Conservation (phyloP, 2,113 vertebrate genomes). For the Anoplopoma fimbria region DNA sequence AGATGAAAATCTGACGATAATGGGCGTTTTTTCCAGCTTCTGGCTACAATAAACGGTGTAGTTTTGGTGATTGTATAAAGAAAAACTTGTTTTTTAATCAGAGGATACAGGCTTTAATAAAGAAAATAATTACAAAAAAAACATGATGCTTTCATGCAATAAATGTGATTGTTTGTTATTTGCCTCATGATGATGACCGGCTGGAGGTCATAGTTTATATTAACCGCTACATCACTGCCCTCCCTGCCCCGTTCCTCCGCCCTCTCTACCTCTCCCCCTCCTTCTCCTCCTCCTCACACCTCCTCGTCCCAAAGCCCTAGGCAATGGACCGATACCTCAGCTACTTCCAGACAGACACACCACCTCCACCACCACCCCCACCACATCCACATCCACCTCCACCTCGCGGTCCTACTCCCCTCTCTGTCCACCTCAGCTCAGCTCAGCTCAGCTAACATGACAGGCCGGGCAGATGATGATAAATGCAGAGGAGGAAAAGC, state of each 20-base stretch:
- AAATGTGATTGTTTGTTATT: constrained; percentile 36
- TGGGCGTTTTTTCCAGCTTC: background rate
- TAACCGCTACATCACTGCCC: constrained; percentile 37
- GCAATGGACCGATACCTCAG: constrained; percentile 36
- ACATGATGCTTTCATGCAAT: background rate
- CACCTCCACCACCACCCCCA: background rate
- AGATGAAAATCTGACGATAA: background rate
- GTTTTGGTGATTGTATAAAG: background rate
- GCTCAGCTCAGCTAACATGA: constrained; percentile 76
- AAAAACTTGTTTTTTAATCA: background rate
- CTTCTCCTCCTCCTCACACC: background rate
- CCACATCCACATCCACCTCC: constrained; percentile 18
- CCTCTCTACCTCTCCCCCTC: background rate
- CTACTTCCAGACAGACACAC: constrained; percentile 43
- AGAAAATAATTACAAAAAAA: background rate
- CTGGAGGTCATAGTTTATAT: constrained; percentile 53
- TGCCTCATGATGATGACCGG: constrained; percentile 27
- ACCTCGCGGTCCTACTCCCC: constrained; percentile 39
- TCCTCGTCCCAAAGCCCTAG: background rate
- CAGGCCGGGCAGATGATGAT: constrained; percentile 83
- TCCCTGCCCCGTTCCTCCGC: background rate
- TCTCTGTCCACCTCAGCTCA: constrained; percentile 58
- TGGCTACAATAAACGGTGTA: background rate
- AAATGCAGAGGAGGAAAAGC: constrained; percentile 85
- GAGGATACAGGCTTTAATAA: background rate